A percentile compares a stretch with the other conserved stretches of the same genome.
These are phyloP conservation scores for Pardosa pseudoannulata DNA, from an alignment of 2,888 invertebrate genomes.

Conservation along the genomic window DNA sequence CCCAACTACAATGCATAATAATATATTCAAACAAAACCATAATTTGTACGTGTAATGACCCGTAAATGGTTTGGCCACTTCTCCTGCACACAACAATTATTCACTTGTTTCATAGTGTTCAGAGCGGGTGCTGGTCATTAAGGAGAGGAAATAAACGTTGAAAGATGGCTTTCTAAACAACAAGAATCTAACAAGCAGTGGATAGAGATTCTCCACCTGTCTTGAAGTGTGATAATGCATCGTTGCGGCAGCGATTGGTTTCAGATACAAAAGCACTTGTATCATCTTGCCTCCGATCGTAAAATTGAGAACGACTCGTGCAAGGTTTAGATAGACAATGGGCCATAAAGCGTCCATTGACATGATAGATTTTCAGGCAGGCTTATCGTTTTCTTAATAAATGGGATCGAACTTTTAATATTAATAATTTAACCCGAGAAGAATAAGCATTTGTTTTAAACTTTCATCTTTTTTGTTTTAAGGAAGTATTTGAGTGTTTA, in stretches of 20 bases:
- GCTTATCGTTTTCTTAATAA: not conserved
- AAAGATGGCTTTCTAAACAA: not conserved
- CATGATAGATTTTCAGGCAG: not conserved
- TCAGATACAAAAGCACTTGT: not conserved
- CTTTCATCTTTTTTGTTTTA: no score
- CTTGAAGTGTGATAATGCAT: not conserved
- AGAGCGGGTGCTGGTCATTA: not conserved
- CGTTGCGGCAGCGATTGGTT: not conserved
- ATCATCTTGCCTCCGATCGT: not conserved
- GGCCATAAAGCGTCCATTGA: constrained; percentile 18
- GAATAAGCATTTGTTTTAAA: no score
- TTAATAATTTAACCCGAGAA: no score
- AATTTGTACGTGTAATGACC: not conserved
- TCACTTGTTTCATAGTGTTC: not conserved
- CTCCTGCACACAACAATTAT: not conserved
- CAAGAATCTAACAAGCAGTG: not conserved
- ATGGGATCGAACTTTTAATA: not conserved
- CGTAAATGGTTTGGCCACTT: not conserved
- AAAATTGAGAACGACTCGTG: not conserved
- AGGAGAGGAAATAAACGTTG: not conserved
- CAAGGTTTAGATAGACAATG: not conserved
- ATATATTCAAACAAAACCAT: no score
- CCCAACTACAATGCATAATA: no score
- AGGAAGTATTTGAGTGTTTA: no score
- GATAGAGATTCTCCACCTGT: not conserved